phyloP scores from a whole-genome alignment of 2,113 vertebrate genomes.

The Prunella himalayana region DNA sequence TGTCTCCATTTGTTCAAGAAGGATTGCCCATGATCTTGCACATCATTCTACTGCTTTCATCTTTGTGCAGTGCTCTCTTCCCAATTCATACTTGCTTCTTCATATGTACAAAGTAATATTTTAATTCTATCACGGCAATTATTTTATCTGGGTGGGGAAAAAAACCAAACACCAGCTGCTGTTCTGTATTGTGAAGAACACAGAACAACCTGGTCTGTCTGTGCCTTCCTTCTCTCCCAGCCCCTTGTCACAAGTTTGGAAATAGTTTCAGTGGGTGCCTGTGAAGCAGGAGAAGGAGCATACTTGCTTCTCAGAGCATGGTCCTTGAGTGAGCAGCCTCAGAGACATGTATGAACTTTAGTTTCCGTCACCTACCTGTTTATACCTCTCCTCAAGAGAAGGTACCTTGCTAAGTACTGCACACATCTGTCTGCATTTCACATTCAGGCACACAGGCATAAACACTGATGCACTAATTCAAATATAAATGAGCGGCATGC shows the following conservation, averaged over 20 bases:
- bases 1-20: neutral
- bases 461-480: constrained; percentile 40
- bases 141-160: no score
- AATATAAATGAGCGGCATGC: constrained; percentile 15
- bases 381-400: neutral
- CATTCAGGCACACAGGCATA: constrained; percentile 19
- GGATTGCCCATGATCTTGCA: neutral
- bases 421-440: constrained; percentile 19
- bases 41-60: neutral
- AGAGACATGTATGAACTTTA: neutral
- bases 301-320: neutral
- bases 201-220: neutral
- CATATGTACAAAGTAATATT: neutral
- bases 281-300: neutral
- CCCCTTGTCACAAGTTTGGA: neutral
- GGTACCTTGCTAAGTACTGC: neutral
- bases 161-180: neutral
- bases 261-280: neutral
- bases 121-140: neutral
- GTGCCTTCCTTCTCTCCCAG: neutral
- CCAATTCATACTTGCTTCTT: neutral
- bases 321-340: neutral
- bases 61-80: neutral
- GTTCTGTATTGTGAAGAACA: neutral
- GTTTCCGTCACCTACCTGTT: neutral